Evolutionary conservation across 2,113 vertebrate species (phyloP).

Genomic region (Gymnobelideus leadbeateri): DNA sequence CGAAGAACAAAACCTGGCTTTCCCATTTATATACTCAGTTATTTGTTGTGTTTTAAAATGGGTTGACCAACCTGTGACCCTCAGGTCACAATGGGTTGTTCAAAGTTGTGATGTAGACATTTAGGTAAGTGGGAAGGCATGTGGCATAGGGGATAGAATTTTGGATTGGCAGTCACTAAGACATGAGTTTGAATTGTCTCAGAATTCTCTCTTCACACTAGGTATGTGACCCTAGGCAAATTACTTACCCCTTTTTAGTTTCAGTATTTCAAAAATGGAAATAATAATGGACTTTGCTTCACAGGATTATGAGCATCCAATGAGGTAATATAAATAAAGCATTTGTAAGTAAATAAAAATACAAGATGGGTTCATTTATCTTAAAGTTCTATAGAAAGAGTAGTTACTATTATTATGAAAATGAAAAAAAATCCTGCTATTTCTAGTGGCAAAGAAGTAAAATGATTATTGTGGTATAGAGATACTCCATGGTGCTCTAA

Average conservation of each 20-base stretch:
- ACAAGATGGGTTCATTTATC: neutral
- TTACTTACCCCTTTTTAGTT: neutral
- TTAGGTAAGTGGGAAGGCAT: neutral
- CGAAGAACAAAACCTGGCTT: neutral
- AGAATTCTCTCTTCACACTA: too few relatives aligned
- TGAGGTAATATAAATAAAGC: neutral
- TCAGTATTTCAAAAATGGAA: conserved; percentile 12
- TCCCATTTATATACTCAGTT: neutral
- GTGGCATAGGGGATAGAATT: neutral
- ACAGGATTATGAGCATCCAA: neutral
- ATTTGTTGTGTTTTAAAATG: neutral
- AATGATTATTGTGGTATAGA: neutral
- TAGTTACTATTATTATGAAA: conserved; percentile 13
- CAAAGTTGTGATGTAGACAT: neutral
- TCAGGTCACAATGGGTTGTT: neutral
- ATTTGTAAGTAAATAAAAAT: neutral
- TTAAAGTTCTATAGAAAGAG: neutral
- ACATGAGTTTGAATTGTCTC: conserved; percentile 12
- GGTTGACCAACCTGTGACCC: neutral
- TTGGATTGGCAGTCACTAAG: neutral
- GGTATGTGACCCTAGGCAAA: conserved; percentile 22
- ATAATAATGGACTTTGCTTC: neutral
- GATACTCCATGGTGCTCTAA: neutral
- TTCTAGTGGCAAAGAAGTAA: neutral
- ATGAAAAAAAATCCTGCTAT: neutral